Evolutionary conservation across 2,113 vertebrate species (phyloP), one percentile per base, ranked within the genome.

Genomic region (Octodon degus): DNA sequence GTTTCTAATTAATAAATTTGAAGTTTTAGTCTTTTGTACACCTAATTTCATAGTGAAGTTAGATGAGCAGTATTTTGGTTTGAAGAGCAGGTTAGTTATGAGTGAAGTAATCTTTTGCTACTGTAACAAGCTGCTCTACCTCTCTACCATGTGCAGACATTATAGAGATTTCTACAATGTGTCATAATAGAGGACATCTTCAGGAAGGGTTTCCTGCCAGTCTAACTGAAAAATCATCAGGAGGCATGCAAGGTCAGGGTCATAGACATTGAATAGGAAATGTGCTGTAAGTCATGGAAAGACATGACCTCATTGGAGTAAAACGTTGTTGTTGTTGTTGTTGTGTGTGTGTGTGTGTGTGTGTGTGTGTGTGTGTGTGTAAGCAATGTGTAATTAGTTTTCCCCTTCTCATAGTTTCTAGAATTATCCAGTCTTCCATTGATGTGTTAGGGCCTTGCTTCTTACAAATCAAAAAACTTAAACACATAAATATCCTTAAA

Each of bases 21-120:
- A 77, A 86, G 24, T 86, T 96, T 95, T 83, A 80, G 43, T 84
- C 24, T 84, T 84, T 79, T 81, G 43, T 63, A 53, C 16, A 80
- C 32, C 62, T 91, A 60, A 89, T 95, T 94, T 82, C 43, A 93
- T 63, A 37, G 58, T 72, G 85, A 60, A 40, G 30, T 55, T 55
- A 43, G 55, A 90, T 72, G 58, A 40, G 12, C 74, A 89, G 47
- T 10, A 86, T 89, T 96, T 84, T 72, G 14, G 5, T 89, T 89
- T 85, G 86, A 80, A 77, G n/a, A 96, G 50, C 5, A 67, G 6
- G 50, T 94, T 80, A 85, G 53, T 77, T 87, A 16, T 89, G 30
- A 79, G 37, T 91, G 68, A 87, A 89, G 32, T 72, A 96, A 95
- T 2, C 7, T 25, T 92, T 68, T 58, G 40, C 93, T 94, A 91